These are phyloP conservation scores for Clistopyga incitator DNA, from an alignment of 2,888 invertebrate genomes.

Conservation along the genomic window DNA sequence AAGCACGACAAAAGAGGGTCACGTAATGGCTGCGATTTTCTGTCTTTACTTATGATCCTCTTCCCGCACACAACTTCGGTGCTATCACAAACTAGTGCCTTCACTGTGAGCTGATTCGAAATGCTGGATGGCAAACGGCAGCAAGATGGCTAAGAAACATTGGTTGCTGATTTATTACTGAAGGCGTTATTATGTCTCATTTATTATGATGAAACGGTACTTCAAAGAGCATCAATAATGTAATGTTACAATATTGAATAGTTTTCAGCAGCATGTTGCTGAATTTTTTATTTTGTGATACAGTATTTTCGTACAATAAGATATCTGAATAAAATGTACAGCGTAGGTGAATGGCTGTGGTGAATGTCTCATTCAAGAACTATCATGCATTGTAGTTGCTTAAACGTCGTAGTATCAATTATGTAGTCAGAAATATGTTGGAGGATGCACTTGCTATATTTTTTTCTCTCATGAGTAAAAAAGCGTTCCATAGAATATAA, in stretches of 20 bases:
- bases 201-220: not conserved
- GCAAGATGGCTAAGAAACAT: not conserved
- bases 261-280: no score
- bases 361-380: no score
- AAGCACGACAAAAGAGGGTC: slow-evolving; percentile 7
- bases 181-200: not conserved
- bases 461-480: not conserved
- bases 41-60: not conserved
- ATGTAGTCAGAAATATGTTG: no score
- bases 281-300: not conserved
- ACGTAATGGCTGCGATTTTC: slow-evolving; percentile 1
- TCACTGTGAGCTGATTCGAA: not conserved
- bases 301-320: not conserved
- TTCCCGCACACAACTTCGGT: not conserved
- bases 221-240: not conserved
- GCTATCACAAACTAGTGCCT: not conserved
- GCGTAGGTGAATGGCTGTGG: no score
- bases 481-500: not conserved
- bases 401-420: no score
- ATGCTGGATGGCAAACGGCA: not conserved
- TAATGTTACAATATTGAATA: no score
- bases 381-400: not conserved
- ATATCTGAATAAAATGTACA: no score
- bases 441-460: not conserved
- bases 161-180: not conserved